Base-by-base conservation (phyloP, 2,888 invertebrate genomes). In the Sinodicranocentrus sp. region DNA sequence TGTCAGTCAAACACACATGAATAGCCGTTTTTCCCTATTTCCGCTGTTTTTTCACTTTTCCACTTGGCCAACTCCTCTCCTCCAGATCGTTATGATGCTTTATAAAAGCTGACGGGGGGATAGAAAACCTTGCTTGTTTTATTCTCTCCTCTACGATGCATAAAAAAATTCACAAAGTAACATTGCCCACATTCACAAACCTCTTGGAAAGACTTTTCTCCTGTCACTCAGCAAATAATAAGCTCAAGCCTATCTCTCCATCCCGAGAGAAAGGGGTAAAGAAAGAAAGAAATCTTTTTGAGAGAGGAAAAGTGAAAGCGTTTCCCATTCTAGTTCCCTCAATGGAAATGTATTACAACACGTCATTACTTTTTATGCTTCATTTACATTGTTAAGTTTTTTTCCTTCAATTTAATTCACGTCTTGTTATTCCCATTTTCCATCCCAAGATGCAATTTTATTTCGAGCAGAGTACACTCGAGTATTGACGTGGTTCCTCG, bases 361-460 rank as follows among this genome's bases (percentile, higher is more conserved):
- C 71, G 44, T 57, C 70, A 71, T 61, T 79, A 79, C 79, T 44
- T 44, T 59, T 28, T 39, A n/a, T n/a, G n/a, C 39, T 13, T 8
- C 17, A 15, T 19, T 48, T 44, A 23, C 44, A 65, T 33, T 65
- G 2, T 68, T n/a, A 71, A 17, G 23, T 39, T 68, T 54, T 17
- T 57, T 67, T 61, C 72, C n/a, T 72, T 63, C 72, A 80, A 80
- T 80, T 72, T 80, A 72, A 80, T 80, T 80, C 52, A 80, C 25
- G 72, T 65, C 80, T 80, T 65, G 80, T 80, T 80, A 71, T 80
- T 80, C 72, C 80, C 80, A 19, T 57, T 65, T 57, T 48, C 15
- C 54, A 65, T 44, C 39, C 25, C 68, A 48, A 79, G 71, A 44
- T 48, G 71, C 39, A 8, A 13, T 13, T 6, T 63, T 54, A 54